Percentiles rank a stretch among this genome's conserved stretches.
Conservation (phyloP, 2,113 vertebrate genomes). For the Todiramphus chloris region DNA sequence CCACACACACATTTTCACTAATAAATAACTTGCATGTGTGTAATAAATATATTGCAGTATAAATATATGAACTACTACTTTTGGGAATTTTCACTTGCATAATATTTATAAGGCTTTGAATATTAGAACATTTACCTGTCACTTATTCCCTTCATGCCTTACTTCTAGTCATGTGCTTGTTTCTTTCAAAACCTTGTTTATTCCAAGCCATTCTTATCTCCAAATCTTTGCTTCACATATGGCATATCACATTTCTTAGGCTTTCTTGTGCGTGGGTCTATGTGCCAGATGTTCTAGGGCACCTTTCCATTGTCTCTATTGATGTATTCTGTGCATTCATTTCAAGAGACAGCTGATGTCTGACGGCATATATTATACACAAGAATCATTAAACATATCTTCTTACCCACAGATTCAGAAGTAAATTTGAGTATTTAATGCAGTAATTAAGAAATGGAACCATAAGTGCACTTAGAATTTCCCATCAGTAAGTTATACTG, state of each 20-base stretch:
- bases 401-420: slow-evolving; percentile 11
- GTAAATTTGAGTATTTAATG: not conserved
- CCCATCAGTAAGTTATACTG: not conserved
- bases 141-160: not conserved
- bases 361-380: not conserved
- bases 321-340: not conserved
- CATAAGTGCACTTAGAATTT: not conserved
- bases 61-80: not conserved
- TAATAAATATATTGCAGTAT: not conserved
- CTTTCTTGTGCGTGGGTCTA: not conserved
- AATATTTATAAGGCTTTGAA: not conserved
- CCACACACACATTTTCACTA: not conserved
- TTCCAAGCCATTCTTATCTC: not conserved
- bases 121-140: not conserved
- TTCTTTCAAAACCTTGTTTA: not conserved
- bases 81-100: not conserved
- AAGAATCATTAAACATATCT: not conserved
- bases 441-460: not conserved
- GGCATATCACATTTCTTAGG: slow-evolving; percentile 7
- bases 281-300: slow-evolving; percentile 10
- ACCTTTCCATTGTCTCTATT: not conserved
- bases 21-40: not conserved
- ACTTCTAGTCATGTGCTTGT: not conserved
- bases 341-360: not conserved
- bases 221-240: slow-evolving; percentile 1